A percentile compares a stretch with the other conserved stretches of the same genome.
Conservation (phyloP, 1,140 invertebrate genomes). For the Temnothorax longispinosus region DNA sequence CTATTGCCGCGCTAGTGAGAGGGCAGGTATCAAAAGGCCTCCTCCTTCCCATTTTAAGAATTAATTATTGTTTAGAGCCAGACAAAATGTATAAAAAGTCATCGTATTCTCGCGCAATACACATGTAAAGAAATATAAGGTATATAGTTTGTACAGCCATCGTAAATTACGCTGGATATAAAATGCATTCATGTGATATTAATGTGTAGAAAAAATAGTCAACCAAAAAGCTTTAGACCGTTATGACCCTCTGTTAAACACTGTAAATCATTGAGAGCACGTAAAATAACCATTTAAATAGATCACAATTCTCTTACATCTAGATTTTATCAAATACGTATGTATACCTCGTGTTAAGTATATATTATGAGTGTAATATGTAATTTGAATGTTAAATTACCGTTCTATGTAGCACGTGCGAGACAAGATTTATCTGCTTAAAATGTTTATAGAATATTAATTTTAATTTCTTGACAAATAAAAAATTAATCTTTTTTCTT, state of each 20-base stretch:
- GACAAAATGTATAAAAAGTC: conserved; percentile 27
- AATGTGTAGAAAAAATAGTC: not conserved
- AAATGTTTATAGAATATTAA: conserved; percentile 3
- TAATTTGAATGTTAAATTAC: conserved; percentile 2
- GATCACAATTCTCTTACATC: conserved; percentile 44
- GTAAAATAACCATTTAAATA: conserved; percentile 35
- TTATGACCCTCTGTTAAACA: not conserved
- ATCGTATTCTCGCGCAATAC: not conserved
- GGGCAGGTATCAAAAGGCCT: conserved; percentile 23
- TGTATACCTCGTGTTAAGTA: conserved; percentile 62
- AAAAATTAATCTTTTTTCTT: not conserved
- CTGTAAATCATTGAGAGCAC: conserved; percentile 4
- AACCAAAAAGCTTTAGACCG: conserved; percentile 14
- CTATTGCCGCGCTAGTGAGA: conserved; percentile 23
- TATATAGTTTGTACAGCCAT: not conserved
- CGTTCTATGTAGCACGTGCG: not conserved
- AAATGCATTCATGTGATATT: not conserved
- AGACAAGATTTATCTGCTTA: not conserved
- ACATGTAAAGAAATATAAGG: conserved; percentile 1
- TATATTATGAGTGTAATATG: conserved; percentile 56
- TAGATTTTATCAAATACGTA: conserved; percentile 58
- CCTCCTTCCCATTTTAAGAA: not conserved
- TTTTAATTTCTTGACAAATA: not conserved
- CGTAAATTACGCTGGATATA: conserved; percentile 13
- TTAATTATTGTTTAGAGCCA: conserved; percentile 11